Percentiles rank a stretch among this genome's conserved stretches.
These are phyloP conservation scores for Glomeris maerens DNA, from an alignment of 1,140 invertebrate species.

Conservation along the genomic window DNA sequence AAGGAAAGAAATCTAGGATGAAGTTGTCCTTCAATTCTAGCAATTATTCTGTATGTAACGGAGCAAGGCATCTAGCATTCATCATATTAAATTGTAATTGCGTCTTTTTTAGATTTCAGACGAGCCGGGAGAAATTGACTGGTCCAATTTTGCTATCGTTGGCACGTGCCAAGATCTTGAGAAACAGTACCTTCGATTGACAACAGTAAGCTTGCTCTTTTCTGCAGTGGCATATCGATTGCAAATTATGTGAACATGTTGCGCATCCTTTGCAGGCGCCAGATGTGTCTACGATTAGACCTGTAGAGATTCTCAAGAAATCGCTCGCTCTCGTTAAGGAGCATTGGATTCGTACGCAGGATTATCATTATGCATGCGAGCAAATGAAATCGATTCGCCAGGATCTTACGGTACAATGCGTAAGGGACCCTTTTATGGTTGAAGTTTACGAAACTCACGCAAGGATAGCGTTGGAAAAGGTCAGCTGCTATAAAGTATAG, in stretches of 20 bases:
- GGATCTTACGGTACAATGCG: slow-evolving; percentile 94
- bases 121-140: slow-evolving; percentile 52
- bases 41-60: too few relatives aligned
- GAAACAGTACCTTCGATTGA: slow-evolving; percentile 86
- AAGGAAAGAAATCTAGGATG: slow-evolving; percentile 16
- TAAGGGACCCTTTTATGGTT: slow-evolving; percentile 84
- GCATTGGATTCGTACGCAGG: slow-evolving; percentile 71
- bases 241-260: background rate
- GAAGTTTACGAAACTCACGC: slow-evolving; percentile 97
- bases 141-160: slow-evolving; percentile 72
- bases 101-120: slow-evolving; percentile 38
- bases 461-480: slow-evolving; percentile 84
- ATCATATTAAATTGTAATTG: too few relatives aligned
- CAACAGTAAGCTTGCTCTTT: slow-evolving; percentile 43
- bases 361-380: slow-evolving; percentile 94
- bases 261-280: slow-evolving; percentile 56
- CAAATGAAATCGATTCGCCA: slow-evolving; percentile 97
- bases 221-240: background rate
- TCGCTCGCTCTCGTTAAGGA: slow-evolving; percentile 79
- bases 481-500: too few relatives aligned
- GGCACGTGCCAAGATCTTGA: slow-evolving; percentile 84
- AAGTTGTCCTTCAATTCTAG: slow-evolving; percentile 13
- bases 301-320: slow-evolving; percentile 63
- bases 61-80: too few relatives aligned
- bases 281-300: slow-evolving; percentile 76